Percentiles rank a stretch among this genome's conserved stretches.
Conservation (phyloP, 2,113 vertebrate genomes). For the Zosterops pallidus region DNA sequence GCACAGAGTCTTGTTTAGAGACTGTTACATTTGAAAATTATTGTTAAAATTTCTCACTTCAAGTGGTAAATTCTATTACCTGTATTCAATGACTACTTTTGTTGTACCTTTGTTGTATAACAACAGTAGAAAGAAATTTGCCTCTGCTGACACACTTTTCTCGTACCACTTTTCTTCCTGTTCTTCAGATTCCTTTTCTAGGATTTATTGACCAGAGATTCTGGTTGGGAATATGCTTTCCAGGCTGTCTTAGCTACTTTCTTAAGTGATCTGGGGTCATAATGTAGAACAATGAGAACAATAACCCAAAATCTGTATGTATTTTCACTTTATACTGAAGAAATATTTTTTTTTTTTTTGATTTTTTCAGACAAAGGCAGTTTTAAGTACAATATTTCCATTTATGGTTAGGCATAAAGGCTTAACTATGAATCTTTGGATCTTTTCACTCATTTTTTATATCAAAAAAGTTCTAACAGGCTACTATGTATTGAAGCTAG, state of each 20-base stretch:
- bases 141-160: neutral
- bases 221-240: neutral
- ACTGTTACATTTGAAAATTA: neutral
- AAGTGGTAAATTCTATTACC: neutral
- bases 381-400: neutral
- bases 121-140: neutral
- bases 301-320: neutral
- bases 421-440: neutral
- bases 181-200: neutral
- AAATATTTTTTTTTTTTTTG: neutral
- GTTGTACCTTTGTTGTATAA: neutral
- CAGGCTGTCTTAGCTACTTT: neutral
- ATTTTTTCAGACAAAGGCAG: neutral
- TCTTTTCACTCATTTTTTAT: neutral
- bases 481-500: neutral
- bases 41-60: neutral
- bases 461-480: neutral
- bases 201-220: neutral
- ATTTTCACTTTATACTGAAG: neutral
- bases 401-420: neutral
- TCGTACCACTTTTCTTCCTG: neutral
- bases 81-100: neutral
- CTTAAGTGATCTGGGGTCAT: neutral
- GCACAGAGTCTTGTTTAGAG: neutral
- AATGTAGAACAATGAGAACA: neutral